These are phyloP conservation scores for Tringa solitaria DNA, from an alignment of 2,113 vertebrate genomes.

Conservation along the genomic window DNA sequence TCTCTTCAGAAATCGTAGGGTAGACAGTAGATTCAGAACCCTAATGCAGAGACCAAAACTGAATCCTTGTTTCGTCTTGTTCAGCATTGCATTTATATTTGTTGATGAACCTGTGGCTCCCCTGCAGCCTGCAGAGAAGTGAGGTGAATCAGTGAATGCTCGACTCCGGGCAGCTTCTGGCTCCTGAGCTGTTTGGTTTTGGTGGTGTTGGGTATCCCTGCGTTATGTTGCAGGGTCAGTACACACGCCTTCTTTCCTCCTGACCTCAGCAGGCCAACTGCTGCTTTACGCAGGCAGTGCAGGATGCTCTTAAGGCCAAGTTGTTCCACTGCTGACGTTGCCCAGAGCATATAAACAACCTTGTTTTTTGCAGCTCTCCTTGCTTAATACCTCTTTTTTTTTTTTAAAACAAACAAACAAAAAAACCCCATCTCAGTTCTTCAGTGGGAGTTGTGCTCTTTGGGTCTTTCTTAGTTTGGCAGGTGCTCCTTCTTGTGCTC, in stretches of 20 bases:
- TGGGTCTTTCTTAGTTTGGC: neutral
- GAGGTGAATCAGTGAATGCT: neutral
- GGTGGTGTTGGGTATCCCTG: neutral
- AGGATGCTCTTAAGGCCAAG: neutral
- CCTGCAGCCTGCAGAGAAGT: neutral
- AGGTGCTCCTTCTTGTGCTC: neutral
- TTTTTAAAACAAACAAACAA: too few relatives aligned
- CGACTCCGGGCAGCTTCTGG: neutral
- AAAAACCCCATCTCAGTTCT: neutral
- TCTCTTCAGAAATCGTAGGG: neutral
- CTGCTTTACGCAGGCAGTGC: neutral
- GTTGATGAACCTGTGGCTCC: neutral
- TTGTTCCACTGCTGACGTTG: neutral
- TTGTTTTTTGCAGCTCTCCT: neutral
- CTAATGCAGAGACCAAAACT: neutral
- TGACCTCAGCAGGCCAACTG: neutral
- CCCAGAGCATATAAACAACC: neutral
- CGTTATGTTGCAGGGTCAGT: rapidly evolving
- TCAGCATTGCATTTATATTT: neutral
- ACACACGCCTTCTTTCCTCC: neutral
- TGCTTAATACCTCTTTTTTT: neutral
- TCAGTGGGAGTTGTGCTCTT: neutral
- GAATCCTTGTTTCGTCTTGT: neutral
- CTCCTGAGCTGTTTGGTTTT: neutral
- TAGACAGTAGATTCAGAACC: neutral